These are phyloP conservation scores for Brachypodius melanocephalos DNA, from an alignment of 2,113 vertebrate species.

Conservation along the genomic window DNA sequence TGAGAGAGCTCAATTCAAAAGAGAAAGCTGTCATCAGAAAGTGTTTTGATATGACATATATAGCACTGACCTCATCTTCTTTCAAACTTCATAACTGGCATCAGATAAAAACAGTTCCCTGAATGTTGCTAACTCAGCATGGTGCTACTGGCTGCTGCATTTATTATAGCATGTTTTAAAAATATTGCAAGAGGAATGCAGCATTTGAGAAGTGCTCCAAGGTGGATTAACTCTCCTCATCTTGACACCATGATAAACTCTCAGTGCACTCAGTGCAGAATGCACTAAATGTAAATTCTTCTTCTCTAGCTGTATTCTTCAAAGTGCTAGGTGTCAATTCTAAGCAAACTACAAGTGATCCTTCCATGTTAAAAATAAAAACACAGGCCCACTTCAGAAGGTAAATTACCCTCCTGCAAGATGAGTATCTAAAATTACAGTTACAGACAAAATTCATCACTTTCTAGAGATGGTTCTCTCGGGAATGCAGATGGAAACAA, in stretches of 20 bases:
- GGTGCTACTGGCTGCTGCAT: background rate
- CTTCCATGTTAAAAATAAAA: background rate
- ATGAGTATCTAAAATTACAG: background rate
- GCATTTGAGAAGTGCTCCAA: conserved; percentile 19
- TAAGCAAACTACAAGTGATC: background rate
- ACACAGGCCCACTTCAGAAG: background rate
- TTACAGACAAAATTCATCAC: background rate
- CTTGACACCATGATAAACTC: conserved; percentile 34
- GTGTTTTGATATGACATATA: conserved; percentile 3
- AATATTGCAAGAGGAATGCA: background rate
- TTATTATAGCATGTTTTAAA: conserved; percentile 3
- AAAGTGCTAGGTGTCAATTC: background rate
- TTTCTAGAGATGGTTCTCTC: background rate
- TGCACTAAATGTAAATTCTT: conserved; percentile 10
- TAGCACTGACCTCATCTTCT: conserved; percentile 26
- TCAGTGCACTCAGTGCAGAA: background rate
- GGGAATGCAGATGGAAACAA: background rate
- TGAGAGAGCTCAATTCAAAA: background rate
- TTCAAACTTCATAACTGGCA: conserved; percentile 42
- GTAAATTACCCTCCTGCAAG: background rate
- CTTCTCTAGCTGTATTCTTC: background rate
- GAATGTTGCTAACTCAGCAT: conserved; percentile 37
- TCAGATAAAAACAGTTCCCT: conserved; percentile 8
- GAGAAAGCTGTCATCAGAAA: background rate
- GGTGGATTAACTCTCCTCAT: conserved; percentile 5